Evolutionary conservation across 1,140 invertebrate species (phyloP).

Genomic region (Drosophila bocqueti): DNA sequence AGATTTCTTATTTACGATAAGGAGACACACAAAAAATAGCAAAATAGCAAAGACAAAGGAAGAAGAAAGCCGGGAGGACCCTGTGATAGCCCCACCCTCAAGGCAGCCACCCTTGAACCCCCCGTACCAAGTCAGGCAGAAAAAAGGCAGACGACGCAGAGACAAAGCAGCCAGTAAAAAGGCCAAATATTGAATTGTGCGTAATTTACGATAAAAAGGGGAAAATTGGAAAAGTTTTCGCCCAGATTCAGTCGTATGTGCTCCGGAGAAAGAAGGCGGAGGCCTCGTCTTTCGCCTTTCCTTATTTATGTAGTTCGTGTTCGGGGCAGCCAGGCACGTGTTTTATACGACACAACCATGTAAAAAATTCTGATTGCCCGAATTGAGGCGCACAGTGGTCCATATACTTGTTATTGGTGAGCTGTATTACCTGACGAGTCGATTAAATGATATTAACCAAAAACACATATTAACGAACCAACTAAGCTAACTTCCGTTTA

Average conservation of each 20-base stretch:
- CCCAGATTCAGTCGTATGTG: conserved; percentile 33
- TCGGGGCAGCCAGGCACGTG: conserved; percentile 59
- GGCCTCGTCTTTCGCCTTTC: conserved; percentile 46
- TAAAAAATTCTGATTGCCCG: conserved; percentile 82
- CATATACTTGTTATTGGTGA: neutral
- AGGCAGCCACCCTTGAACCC: conserved; percentile 16
- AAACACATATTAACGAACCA: neutral
- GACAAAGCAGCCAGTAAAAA: conserved; percentile 76
- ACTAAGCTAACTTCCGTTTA: neutral
- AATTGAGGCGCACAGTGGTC: conserved; percentile 36
- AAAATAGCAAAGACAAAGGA: conserved; percentile 70
- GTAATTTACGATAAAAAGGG: conserved; percentile 85
- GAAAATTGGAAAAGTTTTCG: conserved; percentile 84
- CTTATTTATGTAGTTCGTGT: conserved; percentile 81
- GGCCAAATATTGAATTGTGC: conserved; percentile 83
- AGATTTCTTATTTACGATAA: conserved; percentile 85
- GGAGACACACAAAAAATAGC: conserved; percentile 75
- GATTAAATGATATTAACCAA: neutral
- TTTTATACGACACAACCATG: conserved; percentile 21
- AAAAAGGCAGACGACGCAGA: conserved; percentile 74
- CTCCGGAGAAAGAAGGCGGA: neutral
- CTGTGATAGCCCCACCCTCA: neutral
- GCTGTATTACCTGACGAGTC: neutral
- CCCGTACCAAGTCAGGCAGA: conserved; percentile 70
- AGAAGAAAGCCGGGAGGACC: conserved; percentile 39